A percentile compares a stretch with the other conserved stretches of the same genome.
Conservation (phyloP, 2,113 vertebrate genomes). For the Anser cygnoides region DNA sequence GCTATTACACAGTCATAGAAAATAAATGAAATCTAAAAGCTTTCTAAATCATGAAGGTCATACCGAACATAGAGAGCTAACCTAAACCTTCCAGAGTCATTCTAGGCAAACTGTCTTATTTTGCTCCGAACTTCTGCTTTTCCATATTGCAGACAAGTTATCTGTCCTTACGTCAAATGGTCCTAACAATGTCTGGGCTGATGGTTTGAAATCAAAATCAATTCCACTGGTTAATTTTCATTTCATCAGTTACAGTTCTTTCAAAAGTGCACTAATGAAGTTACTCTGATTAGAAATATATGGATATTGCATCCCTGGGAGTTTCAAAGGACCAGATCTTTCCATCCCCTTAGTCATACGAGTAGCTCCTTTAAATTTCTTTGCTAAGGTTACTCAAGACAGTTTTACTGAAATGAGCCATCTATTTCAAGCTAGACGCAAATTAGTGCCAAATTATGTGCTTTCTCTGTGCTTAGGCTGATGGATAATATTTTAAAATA, state of each 20-base stretch:
- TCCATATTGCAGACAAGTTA: conserved; percentile 49
- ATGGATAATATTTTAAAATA: conserved; percentile 39
- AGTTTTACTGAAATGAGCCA: not conserved
- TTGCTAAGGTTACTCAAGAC: not conserved
- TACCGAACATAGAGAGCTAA: not conserved
- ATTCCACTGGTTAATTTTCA: conserved; percentile 69
- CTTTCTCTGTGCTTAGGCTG: not conserved
- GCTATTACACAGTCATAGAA: not conserved
- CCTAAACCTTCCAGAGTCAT: not conserved
- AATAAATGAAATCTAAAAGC: not conserved
- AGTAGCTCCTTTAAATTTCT: not conserved
- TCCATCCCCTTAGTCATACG: not conserved
- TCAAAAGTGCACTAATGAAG: conserved; percentile 58
- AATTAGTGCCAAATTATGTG: conserved; percentile 20
- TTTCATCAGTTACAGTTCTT: conserved; percentile 66
- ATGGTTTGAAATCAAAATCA: conserved; percentile 54
- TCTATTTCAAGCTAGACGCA: not conserved
- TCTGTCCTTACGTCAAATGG: conserved; percentile 22
- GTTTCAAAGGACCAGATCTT: conserved; percentile 23
- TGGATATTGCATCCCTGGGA: conserved; percentile 55
- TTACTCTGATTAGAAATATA: conserved; percentile 66
- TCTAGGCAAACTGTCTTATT: not conserved
- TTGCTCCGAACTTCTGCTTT: not conserved
- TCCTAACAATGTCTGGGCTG: conserved; percentile 16
- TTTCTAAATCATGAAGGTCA: not conserved